Evolutionary conservation across 2,113 vertebrate species (phyloP).

Genomic region (Tonatia bakeri): DNA sequence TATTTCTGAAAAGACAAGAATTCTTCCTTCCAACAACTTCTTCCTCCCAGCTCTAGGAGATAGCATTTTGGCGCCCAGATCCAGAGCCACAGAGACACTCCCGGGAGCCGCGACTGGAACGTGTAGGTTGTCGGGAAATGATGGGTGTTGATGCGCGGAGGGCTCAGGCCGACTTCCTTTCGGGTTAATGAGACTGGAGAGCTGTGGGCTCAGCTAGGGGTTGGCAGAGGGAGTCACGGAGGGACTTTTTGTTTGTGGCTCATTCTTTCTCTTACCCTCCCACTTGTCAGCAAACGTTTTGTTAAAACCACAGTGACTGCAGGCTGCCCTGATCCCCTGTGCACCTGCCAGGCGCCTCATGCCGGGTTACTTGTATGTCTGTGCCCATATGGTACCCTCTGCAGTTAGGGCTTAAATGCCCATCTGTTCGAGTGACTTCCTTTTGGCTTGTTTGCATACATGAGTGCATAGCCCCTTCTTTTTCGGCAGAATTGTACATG

Average conservation of each 20-base stretch:
- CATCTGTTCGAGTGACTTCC: not conserved
- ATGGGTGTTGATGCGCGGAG: not conserved
- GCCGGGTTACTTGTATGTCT: not conserved
- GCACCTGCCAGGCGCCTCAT: not conserved
- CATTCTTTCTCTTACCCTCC: not conserved
- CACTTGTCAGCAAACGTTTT: not conserved
- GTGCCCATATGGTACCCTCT: not conserved
- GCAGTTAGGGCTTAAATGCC: not conserved
- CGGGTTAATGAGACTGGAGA: constrained; percentile 32
- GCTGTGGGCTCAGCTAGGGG: not conserved
- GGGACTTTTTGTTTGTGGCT: not conserved
- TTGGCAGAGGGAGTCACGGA: not conserved
- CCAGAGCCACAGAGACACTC: not conserved
- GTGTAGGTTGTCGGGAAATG: constrained; percentile 32
- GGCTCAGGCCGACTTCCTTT: constrained; percentile 42
- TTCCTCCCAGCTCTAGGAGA: not conserved
- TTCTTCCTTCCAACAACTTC: not conserved
- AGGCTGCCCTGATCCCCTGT: not conserved
- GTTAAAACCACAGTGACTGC: not conserved
- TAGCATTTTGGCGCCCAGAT: not conserved
- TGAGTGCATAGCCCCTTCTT: not conserved
- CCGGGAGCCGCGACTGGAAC: not conserved
- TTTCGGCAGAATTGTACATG: not conserved
- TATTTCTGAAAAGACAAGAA: constrained; percentile 30
- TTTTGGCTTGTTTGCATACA: not conserved